Percentiles rank a stretch among this genome's conserved stretches.
Evolutionary conservation across 1,140 invertebrate species (phyloP).

Genomic region (Drosophila baimaii): DNA sequence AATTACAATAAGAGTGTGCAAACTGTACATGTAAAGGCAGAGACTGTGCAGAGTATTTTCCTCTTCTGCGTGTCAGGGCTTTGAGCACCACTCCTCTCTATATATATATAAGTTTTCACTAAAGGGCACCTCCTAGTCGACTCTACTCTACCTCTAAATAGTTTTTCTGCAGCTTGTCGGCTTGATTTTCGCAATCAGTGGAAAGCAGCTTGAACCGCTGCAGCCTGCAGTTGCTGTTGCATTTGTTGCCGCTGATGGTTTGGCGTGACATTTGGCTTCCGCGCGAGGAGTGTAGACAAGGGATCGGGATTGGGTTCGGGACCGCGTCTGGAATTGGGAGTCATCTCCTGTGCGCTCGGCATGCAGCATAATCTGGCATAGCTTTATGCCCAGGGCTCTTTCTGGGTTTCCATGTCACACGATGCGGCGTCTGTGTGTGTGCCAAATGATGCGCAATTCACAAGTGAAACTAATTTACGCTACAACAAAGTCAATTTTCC

Average conservation of each 20-base stretch:
- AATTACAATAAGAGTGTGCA: too few species aligned
- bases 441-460: slow-evolving; percentile 70
- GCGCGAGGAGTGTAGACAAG: slow-evolving; percentile 5
- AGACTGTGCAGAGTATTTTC: too few species aligned
- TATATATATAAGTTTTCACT: too few species aligned
- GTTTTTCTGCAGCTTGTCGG: slow-evolving; percentile 42
- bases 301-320: neutral
- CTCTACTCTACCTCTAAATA: neutral
- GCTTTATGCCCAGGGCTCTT: slow-evolving; percentile 27
- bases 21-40: too few species aligned
- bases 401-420: slow-evolving; percentile 75
- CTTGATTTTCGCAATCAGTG: slow-evolving; percentile 77
- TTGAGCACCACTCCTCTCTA: too few species aligned
- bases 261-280: slow-evolving; percentile 69
- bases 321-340: slow-evolving; percentile 1
- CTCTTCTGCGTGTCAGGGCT: too few species aligned
- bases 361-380: slow-evolving; percentile 49
- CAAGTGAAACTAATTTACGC: slow-evolving; percentile 76
- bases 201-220: slow-evolving; percentile 59
- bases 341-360: slow-evolving; percentile 27
- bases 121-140: slow-evolving; percentile 12
- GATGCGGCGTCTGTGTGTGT: slow-evolving; percentile 27
- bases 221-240: slow-evolving; percentile 39
- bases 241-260: slow-evolving; percentile 36
- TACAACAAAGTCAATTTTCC: slow-evolving; percentile 47